These are phyloP conservation scores for Oreonectes daqikongensis DNA, from an alignment of 2,797 vertebrate species.

Conservation along the genomic window DNA sequence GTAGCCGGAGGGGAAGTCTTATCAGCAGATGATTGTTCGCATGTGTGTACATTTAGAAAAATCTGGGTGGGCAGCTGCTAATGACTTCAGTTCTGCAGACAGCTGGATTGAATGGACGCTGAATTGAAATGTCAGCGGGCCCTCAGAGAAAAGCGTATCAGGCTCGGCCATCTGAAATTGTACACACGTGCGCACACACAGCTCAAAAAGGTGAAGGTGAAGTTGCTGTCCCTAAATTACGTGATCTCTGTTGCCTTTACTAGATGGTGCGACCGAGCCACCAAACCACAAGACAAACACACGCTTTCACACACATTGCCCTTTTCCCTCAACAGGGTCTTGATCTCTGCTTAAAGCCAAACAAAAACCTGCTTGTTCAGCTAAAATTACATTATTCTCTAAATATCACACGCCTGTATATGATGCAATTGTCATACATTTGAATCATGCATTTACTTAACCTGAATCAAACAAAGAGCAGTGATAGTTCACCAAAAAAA, in stretches of 20 bases:
- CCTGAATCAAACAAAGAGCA: neutral
- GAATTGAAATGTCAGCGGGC: constrained; percentile 41
- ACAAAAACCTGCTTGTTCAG: neutral
- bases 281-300: constrained; percentile 24
- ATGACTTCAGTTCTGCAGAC: constrained; percentile 24
- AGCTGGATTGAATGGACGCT: constrained; percentile 18
- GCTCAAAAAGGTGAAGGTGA: constrained; percentile 32
- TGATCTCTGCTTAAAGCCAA: too few species aligned
- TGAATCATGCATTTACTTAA: neutral
- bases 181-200: constrained; percentile 1
- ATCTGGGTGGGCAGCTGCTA: constrained; percentile 34
- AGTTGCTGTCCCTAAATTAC: constrained; percentile 1
- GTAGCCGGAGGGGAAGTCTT: constrained; percentile 30
- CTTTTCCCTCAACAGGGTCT: neutral
- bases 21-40: constrained; percentile 46
- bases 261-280: constrained; percentile 17
- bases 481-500: too few species aligned
- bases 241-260: constrained; percentile 9
- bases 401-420: neutral
- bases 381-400: neutral
- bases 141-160: constrained; percentile 33
- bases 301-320: neutral
- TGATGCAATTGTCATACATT: neutral
- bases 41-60: constrained; percentile 47
- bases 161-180: constrained; percentile 35